These are phyloP conservation scores for Watsonalla binaria DNA, from an alignment of 2,888 invertebrate species.

Conservation along the genomic window DNA sequence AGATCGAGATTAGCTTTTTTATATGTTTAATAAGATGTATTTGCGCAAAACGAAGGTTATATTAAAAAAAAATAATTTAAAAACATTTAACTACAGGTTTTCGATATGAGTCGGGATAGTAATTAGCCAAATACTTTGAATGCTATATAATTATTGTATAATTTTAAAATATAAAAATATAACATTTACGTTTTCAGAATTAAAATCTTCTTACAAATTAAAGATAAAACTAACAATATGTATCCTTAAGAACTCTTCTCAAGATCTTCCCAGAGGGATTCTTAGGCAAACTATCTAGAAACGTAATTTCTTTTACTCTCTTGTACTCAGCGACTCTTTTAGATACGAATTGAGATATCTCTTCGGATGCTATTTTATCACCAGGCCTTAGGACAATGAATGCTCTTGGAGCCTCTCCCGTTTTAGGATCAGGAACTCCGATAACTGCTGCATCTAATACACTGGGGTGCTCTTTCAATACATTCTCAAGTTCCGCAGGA, in stretches of 20 bases:
- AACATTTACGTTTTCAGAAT: no score
- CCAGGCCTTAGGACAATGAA: constrained; percentile 80
- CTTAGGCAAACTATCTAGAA: constrained; percentile 83
- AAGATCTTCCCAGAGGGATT: constrained; percentile 87
- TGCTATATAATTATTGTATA: no score
- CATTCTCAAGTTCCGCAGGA: constrained; percentile 91
- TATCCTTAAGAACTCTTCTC: constrained; percentile 74
- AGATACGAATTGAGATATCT: constrained; percentile 80
- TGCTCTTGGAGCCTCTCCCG: constrained; percentile 87
- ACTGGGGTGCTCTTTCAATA: constrained; percentile 83
- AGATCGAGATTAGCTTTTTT: not conserved
- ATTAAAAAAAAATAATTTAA: no score
- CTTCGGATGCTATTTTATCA: constrained; percentile 59
- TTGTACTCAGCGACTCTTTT: constrained; percentile 86
- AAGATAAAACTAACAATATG: constrained; percentile 22
- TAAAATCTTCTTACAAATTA: not conserved
- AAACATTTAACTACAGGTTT: no score
- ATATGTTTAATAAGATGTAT: not conserved
- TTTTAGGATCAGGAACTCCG: constrained; percentile 82
- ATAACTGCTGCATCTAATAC: constrained; percentile 90
- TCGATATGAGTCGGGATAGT: no score
- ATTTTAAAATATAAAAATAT: no score
- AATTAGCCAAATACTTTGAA: no score
- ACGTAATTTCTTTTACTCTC: constrained; percentile 80
- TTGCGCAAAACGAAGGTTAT: not conserved